Conservation (phyloP, 2,797 vertebrate species). For the Chiroxiphia lanceolata region DNA sequence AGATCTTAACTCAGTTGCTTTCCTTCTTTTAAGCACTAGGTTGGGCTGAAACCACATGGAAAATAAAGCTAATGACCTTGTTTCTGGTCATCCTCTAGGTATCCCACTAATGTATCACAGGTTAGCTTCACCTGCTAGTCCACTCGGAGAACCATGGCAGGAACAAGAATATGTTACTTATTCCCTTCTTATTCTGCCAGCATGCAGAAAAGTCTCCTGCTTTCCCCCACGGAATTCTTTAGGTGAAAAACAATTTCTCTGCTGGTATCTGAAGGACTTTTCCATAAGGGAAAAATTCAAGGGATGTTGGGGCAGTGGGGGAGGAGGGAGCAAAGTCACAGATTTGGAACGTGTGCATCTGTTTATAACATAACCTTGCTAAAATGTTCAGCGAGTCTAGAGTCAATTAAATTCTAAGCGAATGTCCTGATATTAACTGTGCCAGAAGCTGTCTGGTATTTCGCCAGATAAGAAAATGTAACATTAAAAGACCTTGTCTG, state of each 20-base stretch:
- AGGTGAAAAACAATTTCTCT: neutral
- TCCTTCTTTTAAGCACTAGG: neutral
- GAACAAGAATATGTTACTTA: neutral
- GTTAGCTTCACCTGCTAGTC: neutral
- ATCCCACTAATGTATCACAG: neutral
- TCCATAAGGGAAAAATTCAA: constrained; percentile 26
- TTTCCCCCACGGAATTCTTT: neutral
- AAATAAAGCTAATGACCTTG: neutral
- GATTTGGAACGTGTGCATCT: constrained; percentile 53
- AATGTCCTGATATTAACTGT: constrained; percentile 54
- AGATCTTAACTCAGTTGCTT: neutral
- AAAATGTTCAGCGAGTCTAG: constrained; percentile 40
- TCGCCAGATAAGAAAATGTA: constrained; percentile 54
- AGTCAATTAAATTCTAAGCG: constrained; percentile 57
- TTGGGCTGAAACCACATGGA: neutral
- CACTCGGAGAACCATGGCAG: neutral
- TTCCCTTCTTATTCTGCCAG: neutral
- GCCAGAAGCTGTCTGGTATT: constrained; percentile 63
- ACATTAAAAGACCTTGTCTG: constrained; percentile 54
- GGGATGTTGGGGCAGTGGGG: constrained; percentile 12
- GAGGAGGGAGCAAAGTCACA: constrained; percentile 12
- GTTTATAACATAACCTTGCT: constrained; percentile 62
- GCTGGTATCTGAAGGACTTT: constrained; percentile 8
- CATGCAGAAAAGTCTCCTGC: neutral
- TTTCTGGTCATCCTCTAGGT: neutral